phyloP scores from a whole-genome alignment of 1,140 invertebrate genomes.

The Neotoxoptera formosana region DNA sequence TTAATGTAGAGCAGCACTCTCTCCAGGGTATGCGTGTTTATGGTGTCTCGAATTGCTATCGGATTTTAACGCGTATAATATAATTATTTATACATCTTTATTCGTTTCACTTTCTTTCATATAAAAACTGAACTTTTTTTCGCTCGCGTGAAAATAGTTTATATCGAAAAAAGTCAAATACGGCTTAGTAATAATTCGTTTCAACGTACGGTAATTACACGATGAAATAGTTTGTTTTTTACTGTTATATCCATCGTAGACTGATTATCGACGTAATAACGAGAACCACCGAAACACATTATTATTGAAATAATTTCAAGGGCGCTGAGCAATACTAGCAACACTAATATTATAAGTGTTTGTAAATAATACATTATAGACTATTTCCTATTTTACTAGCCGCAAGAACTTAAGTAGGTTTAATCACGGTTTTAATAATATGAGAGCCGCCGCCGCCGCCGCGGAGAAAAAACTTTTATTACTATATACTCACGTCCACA shows the following conservation, averaged over 20 bases:
- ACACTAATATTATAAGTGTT: neutral
- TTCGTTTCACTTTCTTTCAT: neutral
- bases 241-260: neutral
- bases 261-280: neutral
- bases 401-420: neutral
- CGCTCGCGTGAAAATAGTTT: neutral
- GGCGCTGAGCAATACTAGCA: neutral
- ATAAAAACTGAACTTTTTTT: neutral
- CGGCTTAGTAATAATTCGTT: neutral
- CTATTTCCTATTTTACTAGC: neutral
- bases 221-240: neutral
- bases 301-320: neutral
- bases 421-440: neutral
- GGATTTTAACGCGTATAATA: neutral
- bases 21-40: neutral
- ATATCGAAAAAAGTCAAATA: neutral
- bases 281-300: neutral
- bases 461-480: neutral
- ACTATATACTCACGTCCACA: neutral
- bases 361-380: neutral
- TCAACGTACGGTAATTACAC: neutral
- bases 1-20: neutral
- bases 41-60: neutral
- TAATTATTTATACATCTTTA: slow-evolving; percentile 5
- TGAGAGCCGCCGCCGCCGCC: too few relatives aligned